These are phyloP conservation scores for Apaloderma vittatum DNA, from an alignment of 2,113 vertebrate species.

Conservation along the genomic window DNA sequence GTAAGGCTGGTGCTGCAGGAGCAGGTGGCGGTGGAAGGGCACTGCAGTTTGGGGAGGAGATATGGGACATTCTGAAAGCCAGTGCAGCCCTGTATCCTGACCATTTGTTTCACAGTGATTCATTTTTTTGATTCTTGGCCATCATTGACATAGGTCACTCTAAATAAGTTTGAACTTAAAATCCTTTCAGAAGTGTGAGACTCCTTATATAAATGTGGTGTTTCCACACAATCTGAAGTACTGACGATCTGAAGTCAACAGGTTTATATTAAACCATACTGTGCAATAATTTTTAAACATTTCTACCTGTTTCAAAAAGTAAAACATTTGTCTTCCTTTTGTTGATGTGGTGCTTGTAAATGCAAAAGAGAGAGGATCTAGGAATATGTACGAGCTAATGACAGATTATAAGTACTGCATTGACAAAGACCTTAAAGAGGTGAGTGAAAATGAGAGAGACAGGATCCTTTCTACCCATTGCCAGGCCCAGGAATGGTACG, in stretches of 20 bases:
- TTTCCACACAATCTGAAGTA: not conserved
- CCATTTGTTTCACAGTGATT: fast-evolving
- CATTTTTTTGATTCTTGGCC: not conserved
- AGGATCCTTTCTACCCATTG: not conserved
- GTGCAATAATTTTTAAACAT: not conserved
- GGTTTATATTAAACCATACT: not conserved
- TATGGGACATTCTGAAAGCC: not conserved
- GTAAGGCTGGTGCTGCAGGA: fast-evolving
- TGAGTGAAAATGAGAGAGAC: conserved; percentile 1
- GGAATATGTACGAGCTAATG: not conserved
- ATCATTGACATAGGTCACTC: not conserved
- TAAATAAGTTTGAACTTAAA: not conserved
- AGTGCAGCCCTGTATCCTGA: fast-evolving
- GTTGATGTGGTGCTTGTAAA: not conserved
- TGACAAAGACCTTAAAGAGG: conserved; percentile 19
- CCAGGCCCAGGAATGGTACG: not conserved
- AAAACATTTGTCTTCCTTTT: not conserved
- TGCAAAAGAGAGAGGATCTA: not conserved
- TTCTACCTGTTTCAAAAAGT: not conserved
- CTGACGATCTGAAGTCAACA: not conserved
- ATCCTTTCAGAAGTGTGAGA: not conserved
- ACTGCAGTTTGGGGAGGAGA: not conserved
- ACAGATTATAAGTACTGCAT: conserved; percentile 13
- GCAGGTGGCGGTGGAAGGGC: fast-evolving
- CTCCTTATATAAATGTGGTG: not conserved